Base-by-base conservation (phyloP, 2,797 vertebrate species). In the Acrocephalus scirpaceus region DNA sequence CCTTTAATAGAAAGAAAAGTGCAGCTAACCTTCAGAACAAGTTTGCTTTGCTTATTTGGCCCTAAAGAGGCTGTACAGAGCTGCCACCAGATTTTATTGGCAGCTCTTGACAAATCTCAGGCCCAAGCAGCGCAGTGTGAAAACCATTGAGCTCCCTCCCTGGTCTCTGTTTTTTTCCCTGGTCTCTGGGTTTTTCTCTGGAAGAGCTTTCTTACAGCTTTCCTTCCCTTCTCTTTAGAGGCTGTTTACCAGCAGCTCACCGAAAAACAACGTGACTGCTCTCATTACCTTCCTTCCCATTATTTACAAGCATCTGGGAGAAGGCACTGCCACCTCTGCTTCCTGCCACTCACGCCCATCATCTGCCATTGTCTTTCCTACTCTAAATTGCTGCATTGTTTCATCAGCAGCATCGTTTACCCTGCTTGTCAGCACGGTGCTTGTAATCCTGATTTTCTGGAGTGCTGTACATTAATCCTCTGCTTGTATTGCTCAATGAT, bases 401-500 rank as follows among this genome's bases (percentile, higher is more conserved):
- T 93, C 88, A 76, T 71, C 72, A 71, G 47, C 23, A 11, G 42
- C 61, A 34, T 67, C 23, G 14, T 57, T 89, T 71, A 29, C 47
- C 40, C 5, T 11, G 38, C 72, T 86, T 86, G 54, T 93, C 93
- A 72, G 38, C 21, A 30, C 0, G 0, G n/a, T 65, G 66, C 62
- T 61, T 66, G 56, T 57, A 66, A 76, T 86, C 65, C 78, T 40
- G 48, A 77, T 77, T 87, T 91, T 88, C 61, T 57, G 9, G n/a
- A 40, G 38, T 42, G 61, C 61, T 69, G 74, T 51, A 70, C 48
- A 29, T 50, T 56, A 78, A 83, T 75, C 66, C 54, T 50, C 4
- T 0, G 0, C 5, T 5, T 47, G 50, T 40, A 5, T 93, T 78
- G 92, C 92, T 66, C 81, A 92, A 38, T 1, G 10, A 65, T 83